Evolutionary conservation across 1,140 invertebrate genomes (phyloP), one percentile per base, ranked within the genome.

Genomic region (Oedothorax gibbosus): DNA sequence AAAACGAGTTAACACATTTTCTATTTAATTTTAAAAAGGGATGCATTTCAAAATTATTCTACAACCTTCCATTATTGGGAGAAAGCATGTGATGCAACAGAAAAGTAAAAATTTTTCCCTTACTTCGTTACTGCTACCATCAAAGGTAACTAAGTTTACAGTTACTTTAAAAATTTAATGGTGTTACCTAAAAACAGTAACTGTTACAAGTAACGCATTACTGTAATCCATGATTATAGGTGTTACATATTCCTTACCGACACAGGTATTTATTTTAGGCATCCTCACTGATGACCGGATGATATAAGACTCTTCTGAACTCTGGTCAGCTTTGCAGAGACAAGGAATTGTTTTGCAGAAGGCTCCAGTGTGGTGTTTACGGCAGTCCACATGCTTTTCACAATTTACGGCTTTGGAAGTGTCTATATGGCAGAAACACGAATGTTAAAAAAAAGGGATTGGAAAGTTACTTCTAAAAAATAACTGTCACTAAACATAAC

Each of bases 321-420:
- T 56, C 18, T 18, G 20, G n/a, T 18, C n/a, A 53, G 56, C 49
- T 73, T 53, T 72, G 50, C 80, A 82, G 21, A 82, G 66, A 64
- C 80, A 82, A 51, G 80, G 69, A 49, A 82, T 82, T 35, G 65
- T 69, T 65, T 82, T 82, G 54, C 80, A 82, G 64, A 73, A 82
- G 51, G 80, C 69, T 14, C 69, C 80, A 62, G 56, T 50, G 54
- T 82, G 80, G 65, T 73, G n/a, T 14, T 82, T 68, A 11, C 80
- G 69, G 12, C 80, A 82, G 49, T 82, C 80, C 6, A 20, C 20
- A 73, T 72, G 80, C 50, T 51, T 82, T 3, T 12, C n/a, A 73
- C 80, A 82, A 57, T 64, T 64, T 8, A 73, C 66, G 54, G 80
- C 80, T 20, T 50, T 57, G 14, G 80, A 62, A 50, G 80, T 62